phyloP scores from a whole-genome alignment of 1,140 invertebrate species.

The Drosophila parabipectinata region DNA sequence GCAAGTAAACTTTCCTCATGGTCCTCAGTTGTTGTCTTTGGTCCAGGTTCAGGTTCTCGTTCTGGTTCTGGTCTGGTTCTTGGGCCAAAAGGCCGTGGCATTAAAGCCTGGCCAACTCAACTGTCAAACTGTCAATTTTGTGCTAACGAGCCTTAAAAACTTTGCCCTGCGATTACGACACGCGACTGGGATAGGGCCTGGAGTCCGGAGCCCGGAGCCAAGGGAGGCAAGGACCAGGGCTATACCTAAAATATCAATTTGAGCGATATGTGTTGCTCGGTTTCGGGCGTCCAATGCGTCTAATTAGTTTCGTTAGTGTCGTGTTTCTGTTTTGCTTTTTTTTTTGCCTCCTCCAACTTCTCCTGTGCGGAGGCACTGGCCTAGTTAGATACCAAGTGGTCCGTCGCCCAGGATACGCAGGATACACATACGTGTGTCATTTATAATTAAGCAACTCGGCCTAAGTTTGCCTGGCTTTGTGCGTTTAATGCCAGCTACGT shows the following conservation, averaged over 20 bases:
- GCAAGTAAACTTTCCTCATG: background rate
- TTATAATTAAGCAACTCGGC: slow-evolving; percentile 81
- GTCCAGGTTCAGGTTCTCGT: background rate
- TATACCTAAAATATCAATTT: slow-evolving; percentile 79
- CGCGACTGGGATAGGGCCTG: slow-evolving; percentile 20
- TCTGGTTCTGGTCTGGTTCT: slow-evolving; percentile 8
- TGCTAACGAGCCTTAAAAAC: slow-evolving; percentile 82
- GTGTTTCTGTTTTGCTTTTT: slow-evolving; percentile 46
- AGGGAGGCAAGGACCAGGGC: background rate
- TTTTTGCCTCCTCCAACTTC: slow-evolving; percentile 10
- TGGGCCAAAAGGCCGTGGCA: slow-evolving; percentile 63
- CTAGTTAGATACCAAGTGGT: slow-evolving; percentile 63
- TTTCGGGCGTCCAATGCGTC: slow-evolving; percentile 68
- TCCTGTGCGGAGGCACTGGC: slow-evolving; percentile 26
- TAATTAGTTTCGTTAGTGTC: slow-evolving; percentile 81
- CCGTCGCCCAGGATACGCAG: slow-evolving; percentile 8
- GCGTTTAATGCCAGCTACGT: slow-evolving; percentile 74
- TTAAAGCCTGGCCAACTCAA: slow-evolving; percentile 81
- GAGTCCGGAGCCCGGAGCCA: background rate
- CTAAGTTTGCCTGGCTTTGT: slow-evolving; percentile 71
- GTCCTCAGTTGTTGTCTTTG: background rate
- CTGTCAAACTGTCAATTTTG: slow-evolving; percentile 83
- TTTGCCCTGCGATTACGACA: slow-evolving; percentile 57
- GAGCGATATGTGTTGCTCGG: slow-evolving; percentile 63
- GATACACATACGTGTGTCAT: slow-evolving; percentile 67